phyloP scores from a whole-genome alignment of 2,797 vertebrate genomes.

The Artibeus lituratus region DNA sequence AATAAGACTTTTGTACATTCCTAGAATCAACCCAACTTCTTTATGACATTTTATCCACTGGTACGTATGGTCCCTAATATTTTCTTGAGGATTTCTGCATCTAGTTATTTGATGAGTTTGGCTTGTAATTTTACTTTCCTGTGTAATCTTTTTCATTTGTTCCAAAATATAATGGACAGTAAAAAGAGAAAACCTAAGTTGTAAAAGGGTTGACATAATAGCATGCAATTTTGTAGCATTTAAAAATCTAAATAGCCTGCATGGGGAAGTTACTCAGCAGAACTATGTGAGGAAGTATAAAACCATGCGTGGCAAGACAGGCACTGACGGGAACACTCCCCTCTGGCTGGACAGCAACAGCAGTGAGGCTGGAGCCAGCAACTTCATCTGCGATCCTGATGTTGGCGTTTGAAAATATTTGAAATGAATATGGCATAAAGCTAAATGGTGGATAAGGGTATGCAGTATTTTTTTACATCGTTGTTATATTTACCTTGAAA shows the following conservation, averaged over 20 bases:
- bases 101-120: background rate
- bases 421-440: background rate
- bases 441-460: background rate
- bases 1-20: background rate
- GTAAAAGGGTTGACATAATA: background rate
- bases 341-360: background rate
- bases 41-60: background rate
- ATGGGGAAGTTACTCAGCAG: background rate
- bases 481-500: background rate
- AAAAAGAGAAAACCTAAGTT: background rate
- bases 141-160: background rate
- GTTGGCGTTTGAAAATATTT: background rate
- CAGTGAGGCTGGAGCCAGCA: background rate
- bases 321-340: rapidly evolving
- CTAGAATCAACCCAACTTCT: background rate
- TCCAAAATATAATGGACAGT: background rate
- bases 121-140: background rate
- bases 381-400: background rate
- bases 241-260: background rate
- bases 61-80: background rate
- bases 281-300: background rate
- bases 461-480: background rate
- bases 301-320: background rate
- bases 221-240: background rate
- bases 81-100: background rate